Base-by-base conservation (phyloP, 2,113 vertebrate genomes). In the Colius striatus region DNA sequence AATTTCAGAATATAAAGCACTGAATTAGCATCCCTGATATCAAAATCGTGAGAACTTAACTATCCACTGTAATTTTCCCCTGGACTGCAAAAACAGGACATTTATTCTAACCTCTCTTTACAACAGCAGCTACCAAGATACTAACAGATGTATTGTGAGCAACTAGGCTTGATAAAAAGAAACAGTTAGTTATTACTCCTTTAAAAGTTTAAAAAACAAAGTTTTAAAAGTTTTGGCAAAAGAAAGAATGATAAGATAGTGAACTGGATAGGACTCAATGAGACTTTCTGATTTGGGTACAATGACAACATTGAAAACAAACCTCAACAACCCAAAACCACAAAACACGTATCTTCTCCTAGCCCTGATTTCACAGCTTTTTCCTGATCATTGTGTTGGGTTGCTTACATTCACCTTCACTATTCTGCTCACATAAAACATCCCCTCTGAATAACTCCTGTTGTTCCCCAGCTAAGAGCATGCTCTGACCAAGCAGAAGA, bases 1-100 rank as follows among this genome's bases (percentile, higher is more conserved):
- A 16, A 58, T 87, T 95, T 79, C n/a, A 79, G 66, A 79, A 68
- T 47, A 68, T 36, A 79, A 92, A 92, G 34, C 70, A 47, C 25
- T 82, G 62, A 81, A 82, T 53, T 38, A 50, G 30, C 61, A 75
- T 50, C 30, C 13, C 62, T 73, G 58, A 32, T 38, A 92, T 11
- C 53, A 74, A 93, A 89, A 65, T 11, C 41, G 61, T 13, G 8
- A 79, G 27, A 83, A 66, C 15, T 9, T 1, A 80, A 8, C 19
- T 58, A 27, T 65, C 41, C 25, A 29, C 27, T 66, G 29, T 53
- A 22, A 51, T 76, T 82, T 85, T 65, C 36, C 45, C 21, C 36
- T 11, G 5, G 11, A 60, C 65, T 60, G 22, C 18, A 38, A 38
- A 84, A 84, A 32, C 7, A 34, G 25, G 71, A 66, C 1, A 1